Percentiles rank a stretch among this genome's conserved stretches.
Evolutionary conservation across 2,888 invertebrate species (phyloP).

Genomic region (Conops quadrifasciatus): DNA sequence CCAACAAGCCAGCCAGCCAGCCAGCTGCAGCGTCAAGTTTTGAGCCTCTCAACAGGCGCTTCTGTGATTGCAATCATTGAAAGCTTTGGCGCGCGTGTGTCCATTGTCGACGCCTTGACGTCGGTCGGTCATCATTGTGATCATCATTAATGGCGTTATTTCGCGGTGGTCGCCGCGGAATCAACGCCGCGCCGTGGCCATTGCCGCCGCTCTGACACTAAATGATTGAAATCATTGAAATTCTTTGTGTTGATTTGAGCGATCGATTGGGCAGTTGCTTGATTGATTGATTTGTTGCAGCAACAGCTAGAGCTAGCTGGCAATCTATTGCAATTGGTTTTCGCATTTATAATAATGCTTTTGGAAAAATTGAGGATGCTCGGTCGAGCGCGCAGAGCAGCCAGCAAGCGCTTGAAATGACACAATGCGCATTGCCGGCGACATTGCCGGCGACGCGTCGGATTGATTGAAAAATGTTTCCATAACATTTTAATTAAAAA

Average conservation of each 20-base stretch:
- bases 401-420: no score
- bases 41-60: neutral
- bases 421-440: no score
- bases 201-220: neutral
- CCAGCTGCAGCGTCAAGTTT: neutral
- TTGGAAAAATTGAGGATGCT: neutral
- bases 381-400: neutral
- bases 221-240: constrained; percentile 25
- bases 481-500: no score
- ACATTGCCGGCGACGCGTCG: no score
- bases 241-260: neutral
- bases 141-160: neutral
- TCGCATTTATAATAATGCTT: no score
- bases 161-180: no score
- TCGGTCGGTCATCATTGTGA: neutral
- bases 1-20: neutral
- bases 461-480: no score
- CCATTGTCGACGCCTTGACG: constrained; percentile 3
- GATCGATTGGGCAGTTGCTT: neutral
- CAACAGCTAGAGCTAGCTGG: neutral
- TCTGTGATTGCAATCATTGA: neutral
- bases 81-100: neutral
- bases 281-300: constrained; percentile 25
- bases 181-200: no score
- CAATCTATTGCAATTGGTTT: no score